Evolutionary conservation across 2,113 vertebrate species (phyloP).

Genomic region (Trichomycterus rosablanca): DNA sequence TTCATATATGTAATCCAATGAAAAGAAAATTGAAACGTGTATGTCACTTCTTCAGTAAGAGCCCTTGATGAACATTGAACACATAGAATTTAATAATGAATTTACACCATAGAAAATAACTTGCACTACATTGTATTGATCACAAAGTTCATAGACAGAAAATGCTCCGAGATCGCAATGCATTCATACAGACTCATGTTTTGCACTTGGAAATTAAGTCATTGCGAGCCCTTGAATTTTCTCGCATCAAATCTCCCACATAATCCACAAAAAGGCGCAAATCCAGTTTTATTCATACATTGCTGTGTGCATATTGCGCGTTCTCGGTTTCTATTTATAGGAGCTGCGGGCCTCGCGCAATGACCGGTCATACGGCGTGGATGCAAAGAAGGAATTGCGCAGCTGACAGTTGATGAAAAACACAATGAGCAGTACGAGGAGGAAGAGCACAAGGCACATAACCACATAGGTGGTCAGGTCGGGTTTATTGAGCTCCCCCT

Average conservation of each 20-base stretch:
- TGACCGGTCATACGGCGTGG: constrained; percentile 94
- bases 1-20: too few species aligned
- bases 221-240: constrained; percentile 4
- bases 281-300: neutral
- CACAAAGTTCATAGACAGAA: constrained; percentile 11
- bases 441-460: constrained; percentile 88
- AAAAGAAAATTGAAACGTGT: too few species aligned
- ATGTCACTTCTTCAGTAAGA: too few species aligned
- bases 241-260: neutral
- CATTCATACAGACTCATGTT: constrained; percentile 15
- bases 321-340: constrained; percentile 68
- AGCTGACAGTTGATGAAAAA: constrained; percentile 98
- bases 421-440: constrained; percentile 88
- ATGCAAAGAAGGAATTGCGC: constrained; percentile 92
- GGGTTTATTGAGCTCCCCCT: constrained; percentile 85
- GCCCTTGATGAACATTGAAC: too few species aligned
- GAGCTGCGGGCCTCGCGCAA: constrained; percentile 87
- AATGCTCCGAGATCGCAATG: constrained; percentile 13
- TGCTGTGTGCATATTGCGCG: neutral
- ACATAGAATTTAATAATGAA: constrained; percentile 41
- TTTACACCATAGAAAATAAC: constrained; percentile 32
- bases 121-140: constrained; percentile 32
- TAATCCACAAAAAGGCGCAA: neutral
- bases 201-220: neutral
- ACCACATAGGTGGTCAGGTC: constrained; percentile 91